Evolutionary conservation across 2,113 vertebrate genomes (phyloP).

Genomic region (Maccullochella peelii): DNA sequence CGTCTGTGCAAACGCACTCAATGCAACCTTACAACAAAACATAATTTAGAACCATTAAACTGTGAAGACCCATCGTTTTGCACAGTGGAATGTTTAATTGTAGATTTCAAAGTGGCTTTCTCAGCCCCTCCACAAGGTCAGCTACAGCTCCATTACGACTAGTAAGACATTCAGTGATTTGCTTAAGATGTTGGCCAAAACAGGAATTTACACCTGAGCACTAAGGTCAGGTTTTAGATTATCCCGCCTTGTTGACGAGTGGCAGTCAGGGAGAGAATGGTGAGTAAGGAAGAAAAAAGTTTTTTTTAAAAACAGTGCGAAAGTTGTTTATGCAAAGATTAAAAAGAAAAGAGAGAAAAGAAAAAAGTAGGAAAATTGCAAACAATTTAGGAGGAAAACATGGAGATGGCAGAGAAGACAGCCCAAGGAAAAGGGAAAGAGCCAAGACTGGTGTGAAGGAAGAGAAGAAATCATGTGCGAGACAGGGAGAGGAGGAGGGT

Average conservation of each 20-base stretch:
- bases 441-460: not conserved
- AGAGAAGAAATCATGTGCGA: constrained; percentile 6
- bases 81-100: not conserved
- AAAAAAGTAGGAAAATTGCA: not conserved
- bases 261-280: not conserved
- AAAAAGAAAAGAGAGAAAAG: not conserved
- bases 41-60: not conserved
- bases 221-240: not conserved
- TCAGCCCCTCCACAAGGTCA: not conserved
- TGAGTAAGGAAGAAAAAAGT: not conserved
- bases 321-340: not conserved
- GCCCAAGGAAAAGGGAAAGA: not conserved
- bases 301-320: not conserved
- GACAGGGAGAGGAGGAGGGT: constrained; percentile 16
- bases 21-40: not conserved
- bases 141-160: not conserved
- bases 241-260: not conserved
- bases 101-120: not conserved
- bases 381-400: not conserved
- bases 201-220: not conserved
- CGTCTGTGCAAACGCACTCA: not conserved
- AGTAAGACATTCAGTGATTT: not conserved
- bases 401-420: not conserved
- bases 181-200: not conserved
- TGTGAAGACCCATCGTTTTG: not conserved